These are phyloP conservation scores for Agrilus biguttatus DNA, from an alignment of 2,888 invertebrate species.

Conservation along the genomic window DNA sequence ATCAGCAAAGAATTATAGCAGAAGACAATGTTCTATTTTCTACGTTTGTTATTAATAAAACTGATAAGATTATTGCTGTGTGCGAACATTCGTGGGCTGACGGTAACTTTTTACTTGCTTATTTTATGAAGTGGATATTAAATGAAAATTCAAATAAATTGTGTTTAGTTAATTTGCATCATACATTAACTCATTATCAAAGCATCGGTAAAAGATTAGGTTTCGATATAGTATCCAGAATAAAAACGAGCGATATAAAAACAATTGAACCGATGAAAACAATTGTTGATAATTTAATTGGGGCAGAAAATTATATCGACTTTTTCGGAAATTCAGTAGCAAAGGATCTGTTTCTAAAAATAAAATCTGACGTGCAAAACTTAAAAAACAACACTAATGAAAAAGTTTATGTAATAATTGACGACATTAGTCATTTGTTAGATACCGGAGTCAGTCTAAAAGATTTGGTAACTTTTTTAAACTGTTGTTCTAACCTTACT, in stretches of 20 bases:
- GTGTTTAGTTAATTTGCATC: conserved; percentile 53
- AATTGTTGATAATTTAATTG: conserved; percentile 29
- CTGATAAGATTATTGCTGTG: conserved; percentile 45
- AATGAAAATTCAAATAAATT: conserved; percentile 44
- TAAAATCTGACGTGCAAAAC: conserved; percentile 29
- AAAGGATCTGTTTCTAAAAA: conserved; percentile 28
- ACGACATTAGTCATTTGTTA: conserved; percentile 57
- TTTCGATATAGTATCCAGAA: conserved; percentile 45
- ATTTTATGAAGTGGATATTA: conserved; percentile 51
- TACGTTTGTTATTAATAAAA: conserved; percentile 49
- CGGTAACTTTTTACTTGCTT: conserved; percentile 56
- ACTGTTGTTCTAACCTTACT: conserved; percentile 30
- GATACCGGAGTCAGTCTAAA: conserved; percentile 43
- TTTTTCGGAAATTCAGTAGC: conserved; percentile 22
- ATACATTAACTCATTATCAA: conserved; percentile 57
- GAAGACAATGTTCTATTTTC: conserved; percentile 33
- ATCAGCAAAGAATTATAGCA: neutral
- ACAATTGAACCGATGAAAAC: conserved; percentile 40
- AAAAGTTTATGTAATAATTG: conserved; percentile 41
- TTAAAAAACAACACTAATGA: conserved; percentile 11
- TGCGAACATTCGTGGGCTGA: conserved; percentile 58
- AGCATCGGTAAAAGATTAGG: conserved; percentile 61
- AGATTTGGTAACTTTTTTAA: conserved; percentile 38
- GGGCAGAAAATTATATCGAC: conserved; percentile 1
- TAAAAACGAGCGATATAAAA: conserved; percentile 33